These are phyloP conservation scores for Carollia perspicillata DNA, from an alignment of 2,113 vertebrate species.

Conservation along the genomic window DNA sequence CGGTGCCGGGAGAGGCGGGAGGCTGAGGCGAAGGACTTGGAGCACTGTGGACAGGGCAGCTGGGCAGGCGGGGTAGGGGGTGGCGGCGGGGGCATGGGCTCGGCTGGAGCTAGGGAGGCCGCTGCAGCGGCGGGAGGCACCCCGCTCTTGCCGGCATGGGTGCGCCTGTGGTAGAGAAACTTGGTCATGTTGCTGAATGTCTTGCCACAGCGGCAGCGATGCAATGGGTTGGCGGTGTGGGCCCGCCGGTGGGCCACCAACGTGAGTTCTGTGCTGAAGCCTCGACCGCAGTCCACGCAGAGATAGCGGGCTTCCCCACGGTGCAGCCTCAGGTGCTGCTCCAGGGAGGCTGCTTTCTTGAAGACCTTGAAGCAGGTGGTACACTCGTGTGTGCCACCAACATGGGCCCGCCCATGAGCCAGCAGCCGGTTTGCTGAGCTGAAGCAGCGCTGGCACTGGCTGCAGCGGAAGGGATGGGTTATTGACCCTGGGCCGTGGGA, in stretches of 20 bases:
- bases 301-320: conserved; percentile 90
- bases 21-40: conserved; percentile 84
- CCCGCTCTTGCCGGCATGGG: conserved; percentile 84
- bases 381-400: conserved; percentile 89
- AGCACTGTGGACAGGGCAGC: conserved; percentile 86
- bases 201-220: conserved; percentile 91
- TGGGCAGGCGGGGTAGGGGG: conserved; percentile 44
- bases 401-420: conserved; percentile 88
- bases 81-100: conserved; percentile 59
- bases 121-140: background rate
- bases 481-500: background rate
- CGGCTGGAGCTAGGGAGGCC: conserved; percentile 45
- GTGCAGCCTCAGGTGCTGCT: conserved; percentile 91
- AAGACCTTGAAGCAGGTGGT: conserved; percentile 90
- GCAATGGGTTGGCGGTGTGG: conserved; percentile 89
- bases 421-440: conserved; percentile 88
- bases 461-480: conserved; percentile 72
- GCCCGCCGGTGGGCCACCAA: conserved; percentile 91
- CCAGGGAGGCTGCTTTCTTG: conserved; percentile 89
- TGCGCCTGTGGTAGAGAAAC: conserved; percentile 93
- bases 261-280: conserved; percentile 92
- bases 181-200: conserved; percentile 96
- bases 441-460: conserved; percentile 84
- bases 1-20: conserved; percentile 86
- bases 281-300: conserved; percentile 91